A percentile compares a stretch with the other conserved stretches of the same genome.
Conservation (phyloP, 2,888 invertebrate species). For the Tipula lateralis region DNA sequence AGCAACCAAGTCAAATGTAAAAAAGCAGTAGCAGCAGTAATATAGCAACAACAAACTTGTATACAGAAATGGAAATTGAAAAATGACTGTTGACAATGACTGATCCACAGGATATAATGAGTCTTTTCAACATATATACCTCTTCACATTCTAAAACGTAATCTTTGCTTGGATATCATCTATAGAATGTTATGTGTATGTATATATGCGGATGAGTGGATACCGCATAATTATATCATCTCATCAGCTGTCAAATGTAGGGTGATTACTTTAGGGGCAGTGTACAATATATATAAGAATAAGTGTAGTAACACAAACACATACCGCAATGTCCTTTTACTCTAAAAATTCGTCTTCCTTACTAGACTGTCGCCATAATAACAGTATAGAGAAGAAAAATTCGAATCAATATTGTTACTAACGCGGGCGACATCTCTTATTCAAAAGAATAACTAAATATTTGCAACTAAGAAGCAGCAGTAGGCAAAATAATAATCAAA, state of each 20-base stretch:
- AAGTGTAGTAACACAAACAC: too few relatives aligned
- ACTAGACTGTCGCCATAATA: too few relatives aligned
- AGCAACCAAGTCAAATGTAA: conserved; percentile 24
- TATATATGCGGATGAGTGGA: background rate
- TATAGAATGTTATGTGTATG: background rate
- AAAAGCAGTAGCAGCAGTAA: background rate
- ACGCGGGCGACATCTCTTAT: too few relatives aligned
- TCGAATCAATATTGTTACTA: too few relatives aligned
- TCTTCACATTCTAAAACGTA: background rate
- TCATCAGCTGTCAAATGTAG: background rate
- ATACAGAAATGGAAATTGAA: conserved; percentile 1
- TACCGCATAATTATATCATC: background rate
- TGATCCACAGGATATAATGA: conserved; percentile 24
- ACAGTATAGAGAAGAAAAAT: too few relatives aligned
- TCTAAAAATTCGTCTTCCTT: too few relatives aligned
- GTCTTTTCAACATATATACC: background rate
- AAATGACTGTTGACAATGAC: conserved; percentile 24
- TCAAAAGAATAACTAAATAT: too few relatives aligned
- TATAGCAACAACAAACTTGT: background rate
- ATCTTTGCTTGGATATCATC: background rate
- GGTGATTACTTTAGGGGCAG: too few relatives aligned
- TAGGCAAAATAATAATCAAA: too few relatives aligned
- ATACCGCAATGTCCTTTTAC: too few relatives aligned
- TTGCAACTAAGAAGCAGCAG: too few relatives aligned
- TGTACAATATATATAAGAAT: too few relatives aligned